phyloP scores from a whole-genome alignment of 1,140 invertebrate species.

The Sitobion miscanthi region DNA sequence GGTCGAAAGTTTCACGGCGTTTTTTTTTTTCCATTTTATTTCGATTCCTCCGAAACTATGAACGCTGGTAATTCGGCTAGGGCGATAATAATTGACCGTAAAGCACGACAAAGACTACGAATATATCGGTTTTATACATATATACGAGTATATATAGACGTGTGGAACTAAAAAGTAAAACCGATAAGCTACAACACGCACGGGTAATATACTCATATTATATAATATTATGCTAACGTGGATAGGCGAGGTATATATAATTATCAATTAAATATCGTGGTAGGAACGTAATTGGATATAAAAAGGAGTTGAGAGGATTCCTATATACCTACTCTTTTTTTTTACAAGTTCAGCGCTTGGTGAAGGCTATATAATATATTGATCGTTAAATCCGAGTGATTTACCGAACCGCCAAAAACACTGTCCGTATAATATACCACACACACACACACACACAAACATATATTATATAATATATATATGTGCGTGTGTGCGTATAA shows the following conservation, averaged over 20 bases:
- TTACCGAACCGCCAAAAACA: slow-evolving; percentile 40
- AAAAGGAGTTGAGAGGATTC: background rate
- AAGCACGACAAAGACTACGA: background rate
- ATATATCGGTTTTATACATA: too few relatives aligned
- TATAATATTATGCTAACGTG: background rate
- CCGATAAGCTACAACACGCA: background rate
- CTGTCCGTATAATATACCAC: slow-evolving; percentile 10
- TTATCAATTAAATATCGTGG: background rate
- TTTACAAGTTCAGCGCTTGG: background rate
- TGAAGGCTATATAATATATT: background rate
- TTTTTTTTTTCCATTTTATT: background rate
- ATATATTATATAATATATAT: too few relatives aligned
- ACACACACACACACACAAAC: background rate
- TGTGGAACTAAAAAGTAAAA: background rate
- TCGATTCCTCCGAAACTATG: background rate
- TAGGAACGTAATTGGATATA: background rate
- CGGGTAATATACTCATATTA: background rate
- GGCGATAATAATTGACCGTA: background rate
- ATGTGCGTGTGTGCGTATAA: background rate
- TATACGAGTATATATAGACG: background rate
- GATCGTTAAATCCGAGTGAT: slow-evolving; percentile 37
- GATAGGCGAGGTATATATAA: background rate
- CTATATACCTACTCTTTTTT: background rate
- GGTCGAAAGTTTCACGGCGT: background rate
- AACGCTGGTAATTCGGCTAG: background rate